Percentiles rank a stretch among this genome's conserved stretches.
Evolutionary conservation across 2,888 invertebrate species (phyloP).

Genomic region (Caenorhabditis angaria): DNA sequence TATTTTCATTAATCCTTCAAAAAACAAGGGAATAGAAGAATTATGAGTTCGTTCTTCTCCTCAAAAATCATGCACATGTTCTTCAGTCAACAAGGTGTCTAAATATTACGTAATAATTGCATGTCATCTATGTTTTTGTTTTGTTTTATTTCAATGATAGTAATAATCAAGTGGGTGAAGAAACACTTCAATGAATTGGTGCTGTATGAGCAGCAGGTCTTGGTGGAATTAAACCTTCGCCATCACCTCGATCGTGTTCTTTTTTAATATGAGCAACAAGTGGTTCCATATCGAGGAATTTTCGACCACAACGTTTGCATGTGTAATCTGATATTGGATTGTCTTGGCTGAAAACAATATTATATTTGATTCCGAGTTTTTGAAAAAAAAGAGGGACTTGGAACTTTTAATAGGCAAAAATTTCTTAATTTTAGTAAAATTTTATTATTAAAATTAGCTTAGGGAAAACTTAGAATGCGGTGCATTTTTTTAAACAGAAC

Average conservation of each 20-base stretch:
- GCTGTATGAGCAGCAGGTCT: slow-evolving; percentile 47
- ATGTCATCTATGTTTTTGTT: background rate
- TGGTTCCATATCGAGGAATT: slow-evolving; percentile 44
- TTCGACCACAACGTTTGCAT: slow-evolving; percentile 48
- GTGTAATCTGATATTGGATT: slow-evolving; percentile 18
- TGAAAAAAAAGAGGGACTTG: too few species aligned
- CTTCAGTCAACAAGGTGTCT: background rate
- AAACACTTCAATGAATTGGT: slow-evolving; percentile 24
- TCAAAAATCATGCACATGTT: background rate
- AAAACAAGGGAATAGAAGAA: too few species aligned
- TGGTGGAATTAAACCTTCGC: slow-evolving; percentile 22
- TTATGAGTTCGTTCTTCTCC: background rate
- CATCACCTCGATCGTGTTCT: slow-evolving; percentile 44
- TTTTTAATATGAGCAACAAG: slow-evolving; percentile 46
- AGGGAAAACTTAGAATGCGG: too few species aligned
- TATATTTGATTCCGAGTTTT: background rate
- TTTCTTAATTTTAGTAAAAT: too few species aligned
- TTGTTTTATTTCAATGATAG: background rate
- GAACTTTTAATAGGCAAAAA: too few species aligned
- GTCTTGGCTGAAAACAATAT: slow-evolving; percentile 10
- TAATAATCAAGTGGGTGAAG: background rate
- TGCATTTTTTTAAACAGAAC: too few species aligned
- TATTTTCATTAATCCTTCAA: too few species aligned
- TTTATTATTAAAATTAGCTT: too few species aligned
- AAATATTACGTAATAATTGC: background rate